Base-by-base conservation (phyloP, 2,888 invertebrate genomes). In the Thereva nobilitata region DNA sequence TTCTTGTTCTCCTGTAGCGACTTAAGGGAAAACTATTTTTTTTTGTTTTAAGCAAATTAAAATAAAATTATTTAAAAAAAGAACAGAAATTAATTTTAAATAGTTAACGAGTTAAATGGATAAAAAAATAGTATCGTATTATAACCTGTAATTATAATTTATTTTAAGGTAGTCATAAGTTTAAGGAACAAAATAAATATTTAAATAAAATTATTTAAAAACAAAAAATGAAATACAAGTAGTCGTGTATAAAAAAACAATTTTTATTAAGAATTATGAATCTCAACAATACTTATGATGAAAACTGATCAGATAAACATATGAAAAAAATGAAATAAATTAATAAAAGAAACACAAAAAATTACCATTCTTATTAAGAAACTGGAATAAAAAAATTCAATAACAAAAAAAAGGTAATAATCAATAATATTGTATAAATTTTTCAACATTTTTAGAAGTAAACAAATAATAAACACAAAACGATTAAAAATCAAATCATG, bases 141-240 rank as follows among this genome's bases (percentile, higher is more conserved):
- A 50, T 23, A 40, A 61, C 12, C 37, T 61, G 61, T 61, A 61
- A 61, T 61, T 61, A 61, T 61, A 61, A 61, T 61, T 61, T 61
- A 61, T 61, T 61, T 34, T 61, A 61, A 61, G 61, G 8, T 61
- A 61, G 23, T 23, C 23, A 23, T 23, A 23, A 23, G 50, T n/a
- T 9, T 61, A 61, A 40, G 53, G 61, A 9, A 40, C 38, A 47
- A 50, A 61, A 50, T 61, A 50, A 61, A 61, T 61, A 61, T 49
- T 12, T 10, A 34, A 44, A 50, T 50, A 61, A 50, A n/a, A 49
- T 10, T 41, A 55, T 61, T 23, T 23, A 23, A 23, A 23, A 23
- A 23, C 23, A 23, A 23, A 23, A 23, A 23, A 23, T 23, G 23
- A 23, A 23, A 23, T 61, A 50, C 49, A 61, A 34, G 49, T 50